A percentile compares a stretch with the other conserved stretches of the same genome.
Evolutionary conservation across 1,140 invertebrate genomes (phyloP).

Genomic region (Magallana angulata): DNA sequence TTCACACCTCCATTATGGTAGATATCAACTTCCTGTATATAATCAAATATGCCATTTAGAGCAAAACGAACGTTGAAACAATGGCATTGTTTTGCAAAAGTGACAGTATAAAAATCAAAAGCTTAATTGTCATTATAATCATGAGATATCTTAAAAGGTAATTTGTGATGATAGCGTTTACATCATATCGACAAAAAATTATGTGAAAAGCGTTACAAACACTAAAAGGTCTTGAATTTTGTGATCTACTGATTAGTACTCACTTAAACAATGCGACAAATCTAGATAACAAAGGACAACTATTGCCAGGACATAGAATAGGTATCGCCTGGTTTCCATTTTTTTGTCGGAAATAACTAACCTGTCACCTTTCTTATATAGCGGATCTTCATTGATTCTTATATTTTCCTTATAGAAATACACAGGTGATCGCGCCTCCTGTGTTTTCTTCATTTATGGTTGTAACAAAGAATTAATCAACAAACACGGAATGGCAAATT

Average conservation of each 20-base stretch:
- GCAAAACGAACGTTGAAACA: too few relatives aligned
- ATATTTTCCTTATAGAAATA: background rate
- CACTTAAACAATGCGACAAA: background rate
- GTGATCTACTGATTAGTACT: background rate
- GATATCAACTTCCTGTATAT: too few relatives aligned
- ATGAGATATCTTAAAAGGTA: too few relatives aligned
- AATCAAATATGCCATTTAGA: too few relatives aligned
- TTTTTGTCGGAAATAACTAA: background rate
- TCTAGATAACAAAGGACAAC: background rate
- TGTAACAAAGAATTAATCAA: conserved; percentile 19
- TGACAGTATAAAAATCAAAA: too few relatives aligned
- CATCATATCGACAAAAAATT: too few relatives aligned
- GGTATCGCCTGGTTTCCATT: background rate
- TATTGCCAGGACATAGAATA: background rate
- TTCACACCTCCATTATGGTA: too few relatives aligned
- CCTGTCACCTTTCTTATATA: background rate
- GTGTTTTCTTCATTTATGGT: background rate
- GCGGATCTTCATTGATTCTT: background rate
- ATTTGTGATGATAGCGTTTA: too few relatives aligned
- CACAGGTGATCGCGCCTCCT: background rate
- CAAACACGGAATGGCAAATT: conserved; percentile 23
- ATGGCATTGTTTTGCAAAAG: too few relatives aligned
- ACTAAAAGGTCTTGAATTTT: too few relatives aligned
- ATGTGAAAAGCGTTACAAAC: too few relatives aligned
- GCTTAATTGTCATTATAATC: too few relatives aligned